These are phyloP conservation scores for Acleris holmiana DNA, from an alignment of 2,888 invertebrate genomes.

Conservation along the genomic window DNA sequence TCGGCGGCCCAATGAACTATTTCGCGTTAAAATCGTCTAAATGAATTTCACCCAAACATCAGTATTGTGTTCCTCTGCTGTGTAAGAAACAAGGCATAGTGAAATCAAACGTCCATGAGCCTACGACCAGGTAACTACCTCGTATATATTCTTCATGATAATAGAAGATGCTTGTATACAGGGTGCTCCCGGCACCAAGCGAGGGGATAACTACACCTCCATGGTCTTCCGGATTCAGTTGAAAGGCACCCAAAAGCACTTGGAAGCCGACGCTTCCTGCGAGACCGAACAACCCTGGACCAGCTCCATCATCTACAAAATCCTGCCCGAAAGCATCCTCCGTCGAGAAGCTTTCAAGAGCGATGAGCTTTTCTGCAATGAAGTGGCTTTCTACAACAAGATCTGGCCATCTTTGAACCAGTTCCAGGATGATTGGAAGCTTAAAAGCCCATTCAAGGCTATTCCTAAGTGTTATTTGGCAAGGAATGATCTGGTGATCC, in stretches of 20 bases:
- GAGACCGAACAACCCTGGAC: constrained; percentile 83
- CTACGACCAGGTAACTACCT: too few relatives aligned
- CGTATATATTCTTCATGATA: too few relatives aligned
- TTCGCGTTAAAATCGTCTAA: too few relatives aligned
- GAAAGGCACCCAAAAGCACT: constrained; percentile 74
- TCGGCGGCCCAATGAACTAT: too few relatives aligned
- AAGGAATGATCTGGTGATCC: constrained; percentile 81
- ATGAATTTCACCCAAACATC: too few relatives aligned
- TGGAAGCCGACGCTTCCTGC: constrained; percentile 57
- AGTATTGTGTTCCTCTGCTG: too few relatives aligned
- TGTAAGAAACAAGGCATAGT: too few relatives aligned
- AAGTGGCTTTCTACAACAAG: constrained; percentile 88
- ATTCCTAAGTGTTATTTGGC: constrained; percentile 86
- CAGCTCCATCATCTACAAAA: constrained; percentile 88
- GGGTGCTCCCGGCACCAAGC: constrained; percentile 88
- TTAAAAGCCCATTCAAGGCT: constrained; percentile 75
- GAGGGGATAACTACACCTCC: constrained; percentile 90
- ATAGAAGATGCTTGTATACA: constrained; percentile 48
- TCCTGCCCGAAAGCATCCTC: constrained; percentile 86
- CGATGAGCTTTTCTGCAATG: constrained; percentile 88
- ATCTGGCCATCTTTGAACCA: constrained; percentile 87
- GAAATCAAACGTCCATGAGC: too few relatives aligned
- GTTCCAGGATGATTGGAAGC: constrained; percentile 81
- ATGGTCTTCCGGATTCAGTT: constrained; percentile 87
- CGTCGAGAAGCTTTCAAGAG: constrained; percentile 89